phyloP scores from a whole-genome alignment of 2,888 invertebrate species.

The Apamea crenata region DNA sequence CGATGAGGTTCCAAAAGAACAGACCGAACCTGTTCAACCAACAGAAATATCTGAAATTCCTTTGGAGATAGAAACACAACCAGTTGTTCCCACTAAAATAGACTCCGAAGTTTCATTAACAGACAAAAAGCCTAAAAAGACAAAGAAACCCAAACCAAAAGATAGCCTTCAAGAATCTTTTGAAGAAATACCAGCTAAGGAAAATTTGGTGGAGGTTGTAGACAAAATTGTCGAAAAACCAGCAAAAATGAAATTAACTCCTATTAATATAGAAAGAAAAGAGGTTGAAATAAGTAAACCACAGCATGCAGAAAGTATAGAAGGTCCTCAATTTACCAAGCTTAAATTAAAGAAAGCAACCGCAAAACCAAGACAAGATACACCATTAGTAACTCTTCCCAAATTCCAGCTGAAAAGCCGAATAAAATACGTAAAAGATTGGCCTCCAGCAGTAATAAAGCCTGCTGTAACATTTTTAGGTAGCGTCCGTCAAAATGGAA shows the following conservation, averaged over 20 bases:
- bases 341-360: constrained; percentile 92
- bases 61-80: constrained; percentile 22
- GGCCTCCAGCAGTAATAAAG: constrained; percentile 90
- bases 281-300: constrained; percentile 91
- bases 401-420: constrained; percentile 94
- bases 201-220: constrained; percentile 47
- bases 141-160: constrained; percentile 41
- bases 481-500: constrained; percentile 91
- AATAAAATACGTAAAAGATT: constrained; percentile 91
- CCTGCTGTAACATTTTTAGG: constrained; percentile 89
- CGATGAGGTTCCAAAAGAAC: constrained; percentile 32
- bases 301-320: constrained; percentile 91
- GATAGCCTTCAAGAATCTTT: constrained; percentile 18
- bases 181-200: constrained; percentile 30
- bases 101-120: constrained; percentile 5
- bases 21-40: constrained; percentile 17
- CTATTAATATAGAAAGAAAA: constrained; percentile 92
- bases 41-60: constrained; percentile 28
- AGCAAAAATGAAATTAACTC: constrained; percentile 79
- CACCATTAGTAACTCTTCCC: constrained; percentile 87
- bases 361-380: constrained; percentile 86
- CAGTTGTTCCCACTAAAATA: background rate
- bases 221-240: constrained; percentile 68
- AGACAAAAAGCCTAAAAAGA: constrained; percentile 53
- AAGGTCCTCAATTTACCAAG: constrained; percentile 92